phyloP scores from a whole-genome alignment of 1,140 invertebrate genomes.

The Cyphomyrmex costatus region DNA sequence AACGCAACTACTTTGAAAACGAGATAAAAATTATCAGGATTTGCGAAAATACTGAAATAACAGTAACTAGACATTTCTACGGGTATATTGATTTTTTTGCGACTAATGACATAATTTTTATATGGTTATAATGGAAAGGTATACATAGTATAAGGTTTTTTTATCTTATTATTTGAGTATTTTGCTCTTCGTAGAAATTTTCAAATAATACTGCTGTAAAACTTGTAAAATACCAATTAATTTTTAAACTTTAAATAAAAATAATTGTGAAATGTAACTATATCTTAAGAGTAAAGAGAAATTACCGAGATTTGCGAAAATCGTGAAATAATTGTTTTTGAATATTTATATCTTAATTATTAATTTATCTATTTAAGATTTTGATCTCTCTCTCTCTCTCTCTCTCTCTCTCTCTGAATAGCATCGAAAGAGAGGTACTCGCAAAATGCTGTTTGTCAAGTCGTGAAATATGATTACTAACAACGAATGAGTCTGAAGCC shows the following conservation, averaged over 20 bases:
- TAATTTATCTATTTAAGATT: not conserved
- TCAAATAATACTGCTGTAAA: not conserved
- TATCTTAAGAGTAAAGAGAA: not conserved
- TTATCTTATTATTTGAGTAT: not conserved
- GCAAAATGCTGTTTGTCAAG: conserved; percentile 8
- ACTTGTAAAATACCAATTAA: not conserved
- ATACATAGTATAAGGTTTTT: not conserved
- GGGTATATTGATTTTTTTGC: not conserved
- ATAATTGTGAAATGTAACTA: not conserved
- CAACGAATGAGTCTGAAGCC: not conserved
- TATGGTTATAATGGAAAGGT: no score
- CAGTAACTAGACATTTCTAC: not conserved
- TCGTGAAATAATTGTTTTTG: not conserved
- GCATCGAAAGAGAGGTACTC: not conserved
- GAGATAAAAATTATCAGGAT: not conserved
- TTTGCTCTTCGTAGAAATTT: not conserved
- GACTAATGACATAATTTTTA: conserved; percentile 20
- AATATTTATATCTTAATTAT: not conserved
- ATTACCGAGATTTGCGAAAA: not conserved
- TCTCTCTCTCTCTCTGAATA: not conserved
- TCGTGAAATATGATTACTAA: conserved; percentile 37
- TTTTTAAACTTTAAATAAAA: not conserved
- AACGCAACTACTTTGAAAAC: not conserved
- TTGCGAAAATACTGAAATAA: not conserved
- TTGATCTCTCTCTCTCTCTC: conserved; percentile 23